Conservation (phyloP, 2,888 invertebrate species). For the Sphaerophoria rueppellii region DNA sequence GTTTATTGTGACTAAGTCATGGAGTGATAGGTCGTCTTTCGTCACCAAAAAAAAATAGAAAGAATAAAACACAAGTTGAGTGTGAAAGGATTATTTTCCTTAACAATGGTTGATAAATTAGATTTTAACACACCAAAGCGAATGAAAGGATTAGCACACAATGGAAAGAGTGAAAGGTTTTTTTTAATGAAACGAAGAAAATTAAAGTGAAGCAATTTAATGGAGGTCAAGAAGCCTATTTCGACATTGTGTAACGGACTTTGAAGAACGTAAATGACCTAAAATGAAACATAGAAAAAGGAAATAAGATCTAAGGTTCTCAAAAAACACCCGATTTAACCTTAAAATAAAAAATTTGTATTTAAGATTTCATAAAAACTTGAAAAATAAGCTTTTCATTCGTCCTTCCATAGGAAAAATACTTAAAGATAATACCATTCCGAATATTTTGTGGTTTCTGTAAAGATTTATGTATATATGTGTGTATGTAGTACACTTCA, state of each 20-base stretch:
- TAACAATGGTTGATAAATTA: slow-evolving; percentile 64
- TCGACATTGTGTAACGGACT: slow-evolving; percentile 37
- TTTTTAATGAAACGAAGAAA: slow-evolving; percentile 31
- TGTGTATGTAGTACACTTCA: not conserved
- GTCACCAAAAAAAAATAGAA: not conserved
- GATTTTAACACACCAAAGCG: slow-evolving; percentile 54
- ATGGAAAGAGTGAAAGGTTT: slow-evolving; percentile 48
- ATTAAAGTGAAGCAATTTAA: slow-evolving; percentile 53
- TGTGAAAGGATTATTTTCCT: slow-evolving; percentile 58
- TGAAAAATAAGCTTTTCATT: too few species aligned
- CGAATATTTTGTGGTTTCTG: too few species aligned
- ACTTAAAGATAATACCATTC: too few species aligned
- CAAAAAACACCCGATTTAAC: too few species aligned
- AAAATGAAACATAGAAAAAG: not conserved
- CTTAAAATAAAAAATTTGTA: too few species aligned
- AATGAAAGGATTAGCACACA: slow-evolving; percentile 50
- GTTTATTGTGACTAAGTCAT: slow-evolving; percentile 59
- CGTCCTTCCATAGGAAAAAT: too few species aligned
- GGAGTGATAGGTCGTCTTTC: not conserved
- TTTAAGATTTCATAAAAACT: too few species aligned
- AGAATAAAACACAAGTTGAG: slow-evolving; percentile 42
- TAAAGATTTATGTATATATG: too few species aligned
- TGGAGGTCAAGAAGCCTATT: slow-evolving; percentile 56
- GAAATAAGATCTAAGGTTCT: not conserved
- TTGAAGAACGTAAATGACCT: not conserved